Conservation (phyloP, 2,113 vertebrate genomes). For the Muntiacus reevesi region DNA sequence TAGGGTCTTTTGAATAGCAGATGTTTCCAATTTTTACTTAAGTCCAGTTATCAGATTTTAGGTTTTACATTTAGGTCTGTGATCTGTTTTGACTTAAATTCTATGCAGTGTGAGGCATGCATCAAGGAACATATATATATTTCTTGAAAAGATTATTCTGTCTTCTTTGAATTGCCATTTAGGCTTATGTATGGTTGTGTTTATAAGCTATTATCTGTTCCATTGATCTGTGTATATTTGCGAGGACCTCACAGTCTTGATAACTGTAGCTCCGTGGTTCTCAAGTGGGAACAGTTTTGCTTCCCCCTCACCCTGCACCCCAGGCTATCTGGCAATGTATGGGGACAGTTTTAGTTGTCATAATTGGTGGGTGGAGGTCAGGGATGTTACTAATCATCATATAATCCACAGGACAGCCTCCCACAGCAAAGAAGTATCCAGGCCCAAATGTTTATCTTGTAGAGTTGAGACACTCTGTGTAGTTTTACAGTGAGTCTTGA, state of each 20-base stretch:
- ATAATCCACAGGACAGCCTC: neutral
- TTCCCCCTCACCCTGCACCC: neutral
- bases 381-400: neutral
- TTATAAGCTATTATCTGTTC: neutral
- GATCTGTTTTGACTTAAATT: neutral
- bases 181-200: neutral
- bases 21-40: neutral
- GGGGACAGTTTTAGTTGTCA: neutral
- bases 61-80: neutral
- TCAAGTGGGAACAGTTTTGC: neutral
- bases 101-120: neutral
- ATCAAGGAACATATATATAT: neutral
- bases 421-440: neutral
- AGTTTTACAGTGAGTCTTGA: neutral
- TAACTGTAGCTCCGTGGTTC: neutral
- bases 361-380: neutral
- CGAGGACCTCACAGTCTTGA: neutral
- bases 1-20: neutral
- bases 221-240: neutral
- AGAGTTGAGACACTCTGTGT: neutral
- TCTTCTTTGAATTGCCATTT: neutral
- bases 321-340: neutral
- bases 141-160: neutral
- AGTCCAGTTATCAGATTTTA: neutral
- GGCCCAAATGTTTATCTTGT: neutral